phyloP scores from a whole-genome alignment of 2,113 vertebrate genomes.

The Calonectris borealis region DNA sequence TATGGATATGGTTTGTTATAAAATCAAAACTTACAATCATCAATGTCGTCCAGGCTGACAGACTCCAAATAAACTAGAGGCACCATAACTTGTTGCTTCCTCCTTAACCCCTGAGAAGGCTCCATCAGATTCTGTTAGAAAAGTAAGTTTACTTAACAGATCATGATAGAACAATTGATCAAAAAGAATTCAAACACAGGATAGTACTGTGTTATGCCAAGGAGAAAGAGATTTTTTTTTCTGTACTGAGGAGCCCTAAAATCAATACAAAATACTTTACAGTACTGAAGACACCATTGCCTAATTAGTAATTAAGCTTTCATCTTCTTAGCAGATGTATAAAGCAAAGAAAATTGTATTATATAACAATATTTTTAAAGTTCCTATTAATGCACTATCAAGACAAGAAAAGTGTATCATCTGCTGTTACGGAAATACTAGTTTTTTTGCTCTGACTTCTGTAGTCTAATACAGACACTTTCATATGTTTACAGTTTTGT shows the following conservation, averaged over 20 bases:
- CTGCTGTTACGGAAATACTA: neutral
- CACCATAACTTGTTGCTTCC: neutral
- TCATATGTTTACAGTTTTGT: constrained; percentile 14
- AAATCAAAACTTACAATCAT: neutral
- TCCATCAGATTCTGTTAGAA: neutral
- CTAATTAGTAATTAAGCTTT: neutral
- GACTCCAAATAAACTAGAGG: neutral
- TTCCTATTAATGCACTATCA: constrained; percentile 14
- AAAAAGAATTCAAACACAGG: neutral
- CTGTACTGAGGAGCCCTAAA: neutral
- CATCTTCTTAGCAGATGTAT: neutral
- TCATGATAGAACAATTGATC: neutral
- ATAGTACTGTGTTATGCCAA: neutral
- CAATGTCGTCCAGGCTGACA: neutral
- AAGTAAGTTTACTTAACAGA: neutral
- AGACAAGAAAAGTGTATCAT: neutral
- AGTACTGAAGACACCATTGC: neutral
- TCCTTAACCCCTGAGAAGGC: neutral
- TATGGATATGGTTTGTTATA: neutral
- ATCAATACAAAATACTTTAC: neutral
- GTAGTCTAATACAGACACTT: constrained; percentile 30
- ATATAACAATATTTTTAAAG: neutral
- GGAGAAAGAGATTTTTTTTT: neutral
- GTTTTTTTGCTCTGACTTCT: constrained; percentile 32
- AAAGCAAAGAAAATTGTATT: constrained; percentile 12